Evolutionary conservation across 2,888 invertebrate genomes (phyloP).

Genomic region (Sarcophaga carnaria): DNA sequence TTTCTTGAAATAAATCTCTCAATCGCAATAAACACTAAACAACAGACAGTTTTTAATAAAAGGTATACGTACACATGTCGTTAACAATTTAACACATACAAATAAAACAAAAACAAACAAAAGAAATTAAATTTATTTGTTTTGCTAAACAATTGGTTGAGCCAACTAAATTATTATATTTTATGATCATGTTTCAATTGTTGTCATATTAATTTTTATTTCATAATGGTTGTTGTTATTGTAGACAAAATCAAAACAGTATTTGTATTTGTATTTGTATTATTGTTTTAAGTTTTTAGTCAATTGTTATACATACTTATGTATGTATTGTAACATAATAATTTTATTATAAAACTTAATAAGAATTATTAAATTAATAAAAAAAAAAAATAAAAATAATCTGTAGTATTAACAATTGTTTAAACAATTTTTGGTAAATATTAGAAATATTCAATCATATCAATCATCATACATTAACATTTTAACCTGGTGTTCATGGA

Average conservation of each 20-base stretch:
- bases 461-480: background rate
- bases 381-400: constrained; percentile 27
- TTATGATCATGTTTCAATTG: constrained; percentile 33
- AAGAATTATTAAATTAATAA: constrained; percentile 41
- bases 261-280: constrained; percentile 8
- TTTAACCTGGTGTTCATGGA: constrained; percentile 2
- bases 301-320: constrained; percentile 2
- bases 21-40: too few relatives aligned
- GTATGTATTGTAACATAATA: constrained; percentile 29
- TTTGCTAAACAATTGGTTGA: constrained; percentile 1
- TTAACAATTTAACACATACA: background rate
- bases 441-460: background rate
- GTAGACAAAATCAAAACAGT: constrained; percentile 14
- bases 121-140: background rate
- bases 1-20: background rate
- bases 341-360: too few relatives aligned
- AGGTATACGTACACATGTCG: too few relatives aligned
- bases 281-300: constrained; percentile 36
- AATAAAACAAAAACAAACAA: constrained; percentile 22
- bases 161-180: background rate
- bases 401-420: constrained; percentile 18
- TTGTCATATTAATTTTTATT: background rate
- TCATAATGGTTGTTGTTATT: constrained; percentile 10
- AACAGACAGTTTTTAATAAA: too few relatives aligned
- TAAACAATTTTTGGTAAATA: too few relatives aligned